phyloP scores from a whole-genome alignment of 2,888 invertebrate genomes.

The Chalcis sispes region DNA sequence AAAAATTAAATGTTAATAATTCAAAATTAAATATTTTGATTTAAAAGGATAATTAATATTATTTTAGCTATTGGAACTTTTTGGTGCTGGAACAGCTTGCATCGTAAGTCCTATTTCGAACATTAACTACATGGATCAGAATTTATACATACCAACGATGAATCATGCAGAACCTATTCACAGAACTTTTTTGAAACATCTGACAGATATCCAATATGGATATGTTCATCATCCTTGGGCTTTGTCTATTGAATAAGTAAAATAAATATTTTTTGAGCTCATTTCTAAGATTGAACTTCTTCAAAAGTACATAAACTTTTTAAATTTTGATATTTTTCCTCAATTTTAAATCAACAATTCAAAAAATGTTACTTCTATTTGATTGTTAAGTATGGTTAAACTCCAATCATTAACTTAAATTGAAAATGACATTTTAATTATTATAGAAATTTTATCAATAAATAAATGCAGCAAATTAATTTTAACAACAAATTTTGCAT shows the following conservation, averaged over 20 bases:
- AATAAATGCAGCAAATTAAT: too few species aligned
- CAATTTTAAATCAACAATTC: not conserved
- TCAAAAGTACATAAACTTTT: not conserved
- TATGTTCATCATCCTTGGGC: slow-evolving; percentile 90
- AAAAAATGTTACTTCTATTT: slow-evolving; percentile 15
- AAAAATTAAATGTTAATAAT: too few species aligned
- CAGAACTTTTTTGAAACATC: slow-evolving; percentile 84
- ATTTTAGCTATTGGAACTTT: slow-evolving; percentile 94
- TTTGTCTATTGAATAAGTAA: slow-evolving; percentile 79
- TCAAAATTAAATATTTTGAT: not conserved
- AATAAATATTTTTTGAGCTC: not conserved
- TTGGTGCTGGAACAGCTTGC: slow-evolving; percentile 98
- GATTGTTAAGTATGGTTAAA: slow-evolving; percentile 8
- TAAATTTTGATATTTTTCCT: slow-evolving; percentile 9
- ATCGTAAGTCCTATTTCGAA: slow-evolving; percentile 93
- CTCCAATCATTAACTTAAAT: too few species aligned
- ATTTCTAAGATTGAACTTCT: not conserved
- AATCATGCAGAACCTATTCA: slow-evolving; percentile 84
- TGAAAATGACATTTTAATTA: too few species aligned
- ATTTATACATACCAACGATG: slow-evolving; percentile 85
- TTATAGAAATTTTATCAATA: too few species aligned
- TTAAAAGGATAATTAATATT: slow-evolving; percentile 35
- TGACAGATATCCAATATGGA: slow-evolving; percentile 94
- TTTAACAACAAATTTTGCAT: too few species aligned
- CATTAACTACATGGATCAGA: slow-evolving; percentile 86